phyloP scores from a whole-genome alignment of 2,888 invertebrate species.

The Gymnocheta viridis region DNA sequence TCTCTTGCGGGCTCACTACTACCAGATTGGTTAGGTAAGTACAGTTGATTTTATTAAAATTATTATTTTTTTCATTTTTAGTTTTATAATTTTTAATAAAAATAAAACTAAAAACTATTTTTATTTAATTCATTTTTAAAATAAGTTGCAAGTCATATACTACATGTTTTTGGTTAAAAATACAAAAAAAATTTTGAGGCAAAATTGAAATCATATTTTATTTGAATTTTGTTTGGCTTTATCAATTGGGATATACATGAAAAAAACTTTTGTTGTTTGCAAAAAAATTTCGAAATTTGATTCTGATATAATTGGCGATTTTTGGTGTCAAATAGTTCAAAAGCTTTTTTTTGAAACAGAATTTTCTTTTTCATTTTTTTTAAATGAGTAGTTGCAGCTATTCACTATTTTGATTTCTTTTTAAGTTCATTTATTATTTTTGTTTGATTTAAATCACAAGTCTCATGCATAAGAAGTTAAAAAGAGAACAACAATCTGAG shows the following conservation, averaged over 20 bases:
- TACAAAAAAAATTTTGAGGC: constrained; percentile 17
- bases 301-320: constrained; percentile 23
- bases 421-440: constrained; percentile 38
- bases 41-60: constrained; percentile 71
- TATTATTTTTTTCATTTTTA: constrained; percentile 72
- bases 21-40: constrained; percentile 83
- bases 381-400: constrained; percentile 24
- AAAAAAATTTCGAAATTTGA: not conserved
- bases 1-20: constrained; percentile 83
- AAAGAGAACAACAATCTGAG: constrained; percentile 45
- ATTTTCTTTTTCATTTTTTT: constrained; percentile 1
- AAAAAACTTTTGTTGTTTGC: constrained; percentile 22
- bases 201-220: constrained; percentile 32
- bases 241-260: constrained; percentile 5
- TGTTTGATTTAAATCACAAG: constrained; percentile 58
- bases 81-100: constrained; percentile 70
- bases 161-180: constrained; percentile 22
- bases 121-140: constrained; percentile 48
- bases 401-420: constrained; percentile 36
- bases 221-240: constrained; percentile 21
- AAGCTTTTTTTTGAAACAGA: constrained; percentile 52
- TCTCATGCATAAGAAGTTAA: constrained; percentile 64
- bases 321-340: not conserved
- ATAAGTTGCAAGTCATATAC: constrained; percentile 74
- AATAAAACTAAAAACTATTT: no score